These are phyloP conservation scores for Trypoxylon attenuatum DNA, from an alignment of 2,888 invertebrate species.

Conservation along the genomic window DNA sequence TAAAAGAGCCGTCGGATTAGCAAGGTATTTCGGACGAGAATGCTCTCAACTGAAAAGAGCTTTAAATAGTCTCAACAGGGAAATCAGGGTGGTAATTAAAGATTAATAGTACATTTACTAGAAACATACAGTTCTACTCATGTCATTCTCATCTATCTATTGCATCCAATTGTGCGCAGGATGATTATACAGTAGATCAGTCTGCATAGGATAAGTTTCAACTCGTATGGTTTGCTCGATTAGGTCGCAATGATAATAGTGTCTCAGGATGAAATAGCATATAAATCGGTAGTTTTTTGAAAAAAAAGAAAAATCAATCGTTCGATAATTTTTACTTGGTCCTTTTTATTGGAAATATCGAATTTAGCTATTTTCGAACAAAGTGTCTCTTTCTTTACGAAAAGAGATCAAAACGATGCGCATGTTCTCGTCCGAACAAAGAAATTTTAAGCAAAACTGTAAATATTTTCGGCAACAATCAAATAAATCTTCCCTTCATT, in stretches of 20 bases:
- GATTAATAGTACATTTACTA: conserved; percentile 5
- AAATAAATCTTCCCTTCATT: neutral
- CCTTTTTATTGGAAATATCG: too few relatives aligned
- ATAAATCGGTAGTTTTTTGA: too few relatives aligned
- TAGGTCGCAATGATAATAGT: too few relatives aligned
- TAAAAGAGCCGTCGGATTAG: too few relatives aligned
- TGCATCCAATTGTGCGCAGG: neutral
- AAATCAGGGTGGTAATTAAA: conserved; percentile 1
- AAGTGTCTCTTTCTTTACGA: too few relatives aligned
- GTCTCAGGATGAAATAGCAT: too few relatives aligned
- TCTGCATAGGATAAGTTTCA: neutral
- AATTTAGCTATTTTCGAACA: too few relatives aligned
- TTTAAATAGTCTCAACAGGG: neutral
- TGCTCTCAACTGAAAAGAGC: too few relatives aligned
- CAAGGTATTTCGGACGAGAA: too few relatives aligned
- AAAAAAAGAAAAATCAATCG: too few relatives aligned
- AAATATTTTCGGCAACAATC: neutral
- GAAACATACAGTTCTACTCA: neutral
- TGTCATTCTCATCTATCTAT: neutral
- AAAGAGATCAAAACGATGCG: too few relatives aligned
- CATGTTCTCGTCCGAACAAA: neutral
- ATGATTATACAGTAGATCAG: neutral
- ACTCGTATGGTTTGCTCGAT: neutral
- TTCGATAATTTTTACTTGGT: too few relatives aligned
- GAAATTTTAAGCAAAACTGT: neutral